These are phyloP conservation scores for Zapornia atra DNA, from an alignment of 2,113 vertebrate species.

Conservation along the genomic window DNA sequence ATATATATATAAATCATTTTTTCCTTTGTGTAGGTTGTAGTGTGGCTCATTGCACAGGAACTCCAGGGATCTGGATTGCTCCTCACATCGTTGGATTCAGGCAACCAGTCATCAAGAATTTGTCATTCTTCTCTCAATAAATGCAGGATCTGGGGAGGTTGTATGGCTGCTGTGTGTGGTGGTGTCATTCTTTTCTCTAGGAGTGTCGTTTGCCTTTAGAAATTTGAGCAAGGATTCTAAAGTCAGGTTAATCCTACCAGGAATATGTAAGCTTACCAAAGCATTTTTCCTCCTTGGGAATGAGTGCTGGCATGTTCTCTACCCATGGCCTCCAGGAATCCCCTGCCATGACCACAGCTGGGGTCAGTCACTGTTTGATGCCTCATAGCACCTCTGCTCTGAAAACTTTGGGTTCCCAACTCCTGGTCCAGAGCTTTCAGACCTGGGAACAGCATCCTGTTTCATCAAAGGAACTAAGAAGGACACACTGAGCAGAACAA, in stretches of 20 bases:
- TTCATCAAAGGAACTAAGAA: not conserved
- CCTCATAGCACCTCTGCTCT: not conserved
- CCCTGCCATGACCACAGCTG: not conserved
- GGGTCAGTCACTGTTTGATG: not conserved
- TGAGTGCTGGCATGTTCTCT: not conserved
- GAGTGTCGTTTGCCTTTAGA: not conserved
- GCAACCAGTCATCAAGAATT: not conserved
- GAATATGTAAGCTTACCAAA: not conserved
- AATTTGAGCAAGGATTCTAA: not conserved
- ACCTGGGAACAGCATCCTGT: not conserved
- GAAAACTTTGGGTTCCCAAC: not conserved
- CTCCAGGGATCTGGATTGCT: fast-evolving
- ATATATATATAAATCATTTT: not conserved
- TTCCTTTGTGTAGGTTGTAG: constrained; percentile 26
- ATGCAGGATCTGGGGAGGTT: not conserved
- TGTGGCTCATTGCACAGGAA: not conserved
- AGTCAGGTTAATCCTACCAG: not conserved
- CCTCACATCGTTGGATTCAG: not conserved
- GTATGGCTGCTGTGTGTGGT: not conserved
- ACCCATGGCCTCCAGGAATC: not conserved
- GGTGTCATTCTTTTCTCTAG: not conserved
- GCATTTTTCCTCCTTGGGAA: not conserved
- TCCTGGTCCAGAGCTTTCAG: not conserved
- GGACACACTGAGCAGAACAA: not conserved
- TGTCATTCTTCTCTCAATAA: constrained; percentile 40